Conservation (phyloP, 1,140 invertebrate species). For the Parasteatoda tepidariorum region DNA sequence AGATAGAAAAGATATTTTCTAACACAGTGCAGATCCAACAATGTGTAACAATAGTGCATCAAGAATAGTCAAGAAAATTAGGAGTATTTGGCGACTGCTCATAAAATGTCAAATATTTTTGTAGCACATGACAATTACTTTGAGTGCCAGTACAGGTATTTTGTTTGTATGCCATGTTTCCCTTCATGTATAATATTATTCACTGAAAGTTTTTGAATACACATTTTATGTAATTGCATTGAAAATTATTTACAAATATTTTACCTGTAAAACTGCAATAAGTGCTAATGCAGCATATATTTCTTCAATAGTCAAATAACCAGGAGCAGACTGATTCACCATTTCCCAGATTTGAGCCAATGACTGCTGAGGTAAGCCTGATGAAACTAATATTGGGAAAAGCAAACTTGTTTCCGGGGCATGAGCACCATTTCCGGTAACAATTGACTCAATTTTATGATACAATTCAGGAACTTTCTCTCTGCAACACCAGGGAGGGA, state of each 20-base stretch:
- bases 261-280: conserved; percentile 75
- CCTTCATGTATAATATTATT: no score
- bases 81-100: no score
- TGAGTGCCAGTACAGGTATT: no score
- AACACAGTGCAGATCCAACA: no score
- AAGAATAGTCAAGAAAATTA: no score
- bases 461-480: conserved; percentile 49
- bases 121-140: no score
- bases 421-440: conserved; percentile 64
- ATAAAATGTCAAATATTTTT: no score
- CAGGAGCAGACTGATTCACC: conserved; percentile 74
- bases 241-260: not conserved
- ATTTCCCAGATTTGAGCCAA: conserved; percentile 76
- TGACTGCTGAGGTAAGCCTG: conserved; percentile 73
- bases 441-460: conserved; percentile 17
- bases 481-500: conserved; percentile 50
- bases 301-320: conserved; percentile 74
- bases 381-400: conserved; percentile 75
- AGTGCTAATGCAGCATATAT: conserved; percentile 75
- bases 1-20: no score
- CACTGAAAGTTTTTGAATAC: no score
- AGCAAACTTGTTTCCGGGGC: conserved; percentile 74
- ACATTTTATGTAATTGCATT: not conserved
- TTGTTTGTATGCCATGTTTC: no score
- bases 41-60: no score